A percentile compares a stretch with the other conserved stretches of the same genome.
Evolutionary conservation across 1,140 invertebrate species (phyloP).

Genomic region (Drosophila bifasciata): DNA sequence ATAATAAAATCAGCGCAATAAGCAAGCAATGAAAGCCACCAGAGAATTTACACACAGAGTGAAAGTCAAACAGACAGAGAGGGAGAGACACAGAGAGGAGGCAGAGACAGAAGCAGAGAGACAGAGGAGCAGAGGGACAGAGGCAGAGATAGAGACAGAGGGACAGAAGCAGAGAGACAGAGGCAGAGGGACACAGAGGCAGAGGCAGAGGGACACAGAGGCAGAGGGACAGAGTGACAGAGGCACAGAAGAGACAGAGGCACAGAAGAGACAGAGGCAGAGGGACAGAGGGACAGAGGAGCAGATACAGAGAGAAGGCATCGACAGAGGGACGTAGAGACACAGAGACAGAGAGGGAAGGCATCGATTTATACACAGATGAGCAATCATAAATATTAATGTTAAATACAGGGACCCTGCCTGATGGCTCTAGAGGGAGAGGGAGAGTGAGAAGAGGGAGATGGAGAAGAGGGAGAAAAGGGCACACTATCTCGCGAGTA

Average conservation of each 20-base stretch:
- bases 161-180: not conserved
- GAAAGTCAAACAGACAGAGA: not conserved
- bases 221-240: constrained; percentile 9
- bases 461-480: not conserved
- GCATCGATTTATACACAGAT: constrained; percentile 61
- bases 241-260: not conserved
- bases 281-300: constrained; percentile 3
- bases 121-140: constrained; percentile 6
- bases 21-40: constrained; percentile 67
- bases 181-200: constrained; percentile 7
- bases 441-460: not conserved
- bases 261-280: constrained; percentile 18
- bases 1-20: constrained; percentile 81
- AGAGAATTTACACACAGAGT: constrained; percentile 6
- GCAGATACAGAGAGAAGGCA: constrained; percentile 29
- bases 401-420: constrained; percentile 65
- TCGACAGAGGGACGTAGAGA: not conserved
- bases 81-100: constrained; percentile 23
- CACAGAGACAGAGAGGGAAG: constrained; percentile 37
- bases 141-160: constrained; percentile 13
- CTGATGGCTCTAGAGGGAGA: not conserved
- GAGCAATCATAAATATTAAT: constrained; percentile 82
- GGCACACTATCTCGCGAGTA: not conserved
- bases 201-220: constrained; percentile 13
- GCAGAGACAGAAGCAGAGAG: constrained; percentile 26